A percentile compares a stretch with the other conserved stretches of the same genome.
Evolutionary conservation across 1,140 invertebrate genomes (phyloP).

Genomic region (Rhopalosiphum padi): DNA sequence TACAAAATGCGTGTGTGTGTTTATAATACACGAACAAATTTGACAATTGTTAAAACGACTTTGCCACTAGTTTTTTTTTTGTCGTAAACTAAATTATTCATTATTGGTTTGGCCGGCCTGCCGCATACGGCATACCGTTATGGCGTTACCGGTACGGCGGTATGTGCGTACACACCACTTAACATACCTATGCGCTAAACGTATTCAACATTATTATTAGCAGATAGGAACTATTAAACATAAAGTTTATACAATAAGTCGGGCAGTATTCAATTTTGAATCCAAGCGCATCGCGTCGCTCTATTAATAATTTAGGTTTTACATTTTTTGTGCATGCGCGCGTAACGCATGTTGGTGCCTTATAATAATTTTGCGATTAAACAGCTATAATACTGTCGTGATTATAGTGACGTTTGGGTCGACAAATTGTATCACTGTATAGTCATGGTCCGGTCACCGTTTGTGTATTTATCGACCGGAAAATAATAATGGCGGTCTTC

Average conservation of each 20-base stretch:
- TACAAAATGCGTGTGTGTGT: not conserved
- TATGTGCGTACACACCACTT: not conserved
- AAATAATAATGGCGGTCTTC: not conserved
- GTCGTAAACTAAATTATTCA: not conserved
- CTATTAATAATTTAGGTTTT: conserved; percentile 55
- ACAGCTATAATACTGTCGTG: not conserved
- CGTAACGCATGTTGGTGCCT: not conserved
- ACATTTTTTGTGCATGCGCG: conserved; percentile 27
- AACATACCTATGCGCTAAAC: not conserved
- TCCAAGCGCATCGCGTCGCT: conserved; percentile 31
- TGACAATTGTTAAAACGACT: not conserved
- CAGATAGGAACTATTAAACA: not conserved
- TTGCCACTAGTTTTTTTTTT: not conserved
- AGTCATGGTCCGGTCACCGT: not conserved
- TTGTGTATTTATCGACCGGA: not conserved
- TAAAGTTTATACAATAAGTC: not conserved
- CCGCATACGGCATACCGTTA: not conserved
- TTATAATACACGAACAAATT: not conserved
- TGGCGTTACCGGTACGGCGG: not conserved
- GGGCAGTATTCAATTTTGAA: conserved; percentile 17
- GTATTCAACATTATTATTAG: not conserved
- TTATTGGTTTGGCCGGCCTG: not conserved
- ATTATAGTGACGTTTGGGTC: not conserved
- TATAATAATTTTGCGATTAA: conserved; percentile 32
- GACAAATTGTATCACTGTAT: not conserved